Evolutionary conservation across 2,888 invertebrate genomes (phyloP).

Genomic region (Danaus chrysippus): DNA sequence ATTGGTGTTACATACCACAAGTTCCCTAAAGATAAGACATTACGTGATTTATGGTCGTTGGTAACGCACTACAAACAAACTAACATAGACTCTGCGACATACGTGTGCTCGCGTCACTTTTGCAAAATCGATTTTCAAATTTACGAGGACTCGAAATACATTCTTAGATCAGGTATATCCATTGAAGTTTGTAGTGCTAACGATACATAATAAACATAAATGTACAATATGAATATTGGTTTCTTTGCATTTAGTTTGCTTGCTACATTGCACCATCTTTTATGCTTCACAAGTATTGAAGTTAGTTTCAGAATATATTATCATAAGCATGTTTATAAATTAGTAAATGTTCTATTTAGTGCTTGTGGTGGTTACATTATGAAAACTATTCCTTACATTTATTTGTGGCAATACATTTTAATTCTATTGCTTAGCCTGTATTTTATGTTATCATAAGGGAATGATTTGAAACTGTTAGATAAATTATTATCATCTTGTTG

Average conservation of each 20-base stretch:
- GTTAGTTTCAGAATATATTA: background rate
- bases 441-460: too few species aligned
- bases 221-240: background rate
- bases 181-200: slow-evolving; percentile 24
- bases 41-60: slow-evolving; percentile 82
- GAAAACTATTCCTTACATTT: background rate
- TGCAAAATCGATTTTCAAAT: slow-evolving; percentile 85
- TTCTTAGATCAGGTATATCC: slow-evolving; percentile 78
- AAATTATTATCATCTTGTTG: too few species aligned
- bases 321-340: slow-evolving; percentile 2
- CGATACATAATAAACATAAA: slow-evolving; percentile 4
- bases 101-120: slow-evolving; percentile 88
- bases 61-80: slow-evolving; percentile 78
- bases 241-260: slow-evolving; percentile 12
- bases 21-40: slow-evolving; percentile 82
- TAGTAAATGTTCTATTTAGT: slow-evolving; percentile 2
- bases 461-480: too few species aligned
- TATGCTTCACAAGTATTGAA: background rate
- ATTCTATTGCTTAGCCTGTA: too few species aligned
- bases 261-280: background rate
- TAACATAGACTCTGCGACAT: slow-evolving; percentile 76
- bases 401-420: background rate
- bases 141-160: slow-evolving; percentile 84
- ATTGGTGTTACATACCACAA: slow-evolving; percentile 87
- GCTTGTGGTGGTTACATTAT: slow-evolving; percentile 6